Evolutionary conservation across 2,888 invertebrate genomes (phyloP), one percentile per base, ranked within the genome.

Genomic region (Tromatobia lineatoria): DNA sequence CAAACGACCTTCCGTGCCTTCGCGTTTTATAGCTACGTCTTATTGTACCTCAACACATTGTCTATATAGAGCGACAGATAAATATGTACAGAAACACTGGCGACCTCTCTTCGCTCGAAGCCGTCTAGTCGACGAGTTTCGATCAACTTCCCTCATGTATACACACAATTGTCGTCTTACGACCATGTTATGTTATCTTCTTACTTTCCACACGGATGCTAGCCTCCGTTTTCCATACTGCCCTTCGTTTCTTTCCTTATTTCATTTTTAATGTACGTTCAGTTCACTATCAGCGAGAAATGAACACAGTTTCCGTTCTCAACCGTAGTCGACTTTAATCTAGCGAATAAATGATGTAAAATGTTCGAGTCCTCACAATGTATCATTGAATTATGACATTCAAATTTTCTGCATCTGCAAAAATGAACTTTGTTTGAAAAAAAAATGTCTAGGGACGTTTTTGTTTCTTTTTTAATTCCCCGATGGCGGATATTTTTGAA

Each of bases 301-400:
- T 47, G 52, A 47, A 8, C 47, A 0, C 20, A 25, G 29, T 52
- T 8, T n/a, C 15, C 15, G n/a, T 11, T 54, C 20, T 42, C 20
- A 75, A 57, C 47, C 42, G 70, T n/a, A 50, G n/a, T 20, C 7
- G 74, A 47, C 73, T 73, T 71, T 13, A 59, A 74, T 78, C 71
- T 13, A 82, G 71, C 52, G 23, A 71, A 57, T 52, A 42, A 45
- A 45, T 34, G n/a, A 2, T 15, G 42, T 10, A 42, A 42, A 7
- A 42, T 11, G 42, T 10, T 29, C 42, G 8, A 47, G n/a, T 47
- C n/a, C n/a, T 47, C n/a, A 29, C 29, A 29, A 29, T 29, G 29
- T 29, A 3, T 29, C 3, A 2, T 29, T 29, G 29, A 6, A 29
- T 29, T 3, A 29, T 29, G 29, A n/a, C n/a, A n/a, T n/a, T n/a